Conservation (phyloP, 1,140 invertebrate species). For the Doryteuthis pealeii region DNA sequence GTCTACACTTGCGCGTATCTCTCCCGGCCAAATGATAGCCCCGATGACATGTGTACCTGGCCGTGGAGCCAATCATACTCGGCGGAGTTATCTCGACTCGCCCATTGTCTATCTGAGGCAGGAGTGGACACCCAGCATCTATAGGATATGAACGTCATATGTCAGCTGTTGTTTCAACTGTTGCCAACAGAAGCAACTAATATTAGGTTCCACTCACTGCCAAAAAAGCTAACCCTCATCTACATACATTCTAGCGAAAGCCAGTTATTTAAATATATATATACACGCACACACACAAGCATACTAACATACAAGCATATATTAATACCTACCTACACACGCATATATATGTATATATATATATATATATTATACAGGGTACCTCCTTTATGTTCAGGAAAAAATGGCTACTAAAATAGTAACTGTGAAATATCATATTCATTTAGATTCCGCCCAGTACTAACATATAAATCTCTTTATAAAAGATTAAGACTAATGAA, state of each 20-base stretch:
- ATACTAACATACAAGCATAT: background rate
- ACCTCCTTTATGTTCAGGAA: too few species aligned
- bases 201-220: too few species aligned
- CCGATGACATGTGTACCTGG: conserved; percentile 31
- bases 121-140: conserved; percentile 37
- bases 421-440: too few species aligned
- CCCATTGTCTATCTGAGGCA: conserved; percentile 30
- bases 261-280: too few species aligned
- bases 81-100: conserved; percentile 22
- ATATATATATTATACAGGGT: conserved; percentile 3
- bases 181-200: too few species aligned
- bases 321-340: background rate
- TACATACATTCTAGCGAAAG: too few species aligned
- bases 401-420: too few species aligned
- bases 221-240: too few species aligned
- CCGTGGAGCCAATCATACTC: conserved; percentile 27
- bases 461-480: too few species aligned
- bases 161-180: background rate
- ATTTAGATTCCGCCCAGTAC: too few species aligned
- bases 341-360: background rate
- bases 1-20: conserved; percentile 28
- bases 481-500: too few species aligned
- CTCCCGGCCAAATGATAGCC: conserved; percentile 37
- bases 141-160: conserved; percentile 2
- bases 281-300: background rate